Percentiles rank a stretch among this genome's conserved stretches.
Conservation (phyloP, 2,797 vertebrate species). For the Lophius americanus region DNA sequence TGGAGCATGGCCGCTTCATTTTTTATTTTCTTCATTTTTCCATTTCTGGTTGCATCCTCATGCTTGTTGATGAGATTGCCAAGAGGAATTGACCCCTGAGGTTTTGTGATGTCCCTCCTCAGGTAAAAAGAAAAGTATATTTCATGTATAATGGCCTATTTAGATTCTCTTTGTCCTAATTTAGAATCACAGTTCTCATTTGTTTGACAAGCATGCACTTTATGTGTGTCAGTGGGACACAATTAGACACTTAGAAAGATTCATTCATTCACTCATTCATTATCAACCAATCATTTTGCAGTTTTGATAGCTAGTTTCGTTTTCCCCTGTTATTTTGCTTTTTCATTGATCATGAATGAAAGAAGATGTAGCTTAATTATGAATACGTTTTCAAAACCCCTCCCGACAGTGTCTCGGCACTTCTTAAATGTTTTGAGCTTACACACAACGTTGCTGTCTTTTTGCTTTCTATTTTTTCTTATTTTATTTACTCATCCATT, state of each 20-base stretch:
- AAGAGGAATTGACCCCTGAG: constrained; percentile 48
- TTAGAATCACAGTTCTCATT: constrained; percentile 9
- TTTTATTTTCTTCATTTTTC: constrained; percentile 24
- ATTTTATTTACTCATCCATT: constrained; percentile 1
- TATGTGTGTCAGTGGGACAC: not conserved
- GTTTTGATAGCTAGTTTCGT: constrained; percentile 4
- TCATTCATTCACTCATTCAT: not conserved
- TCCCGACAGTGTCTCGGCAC: constrained; percentile 31
- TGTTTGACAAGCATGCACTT: constrained; percentile 1
- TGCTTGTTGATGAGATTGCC: constrained; percentile 72
- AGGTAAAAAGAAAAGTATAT: constrained; percentile 37
- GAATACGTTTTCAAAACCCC: constrained; percentile 43
- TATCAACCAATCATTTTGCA: not conserved
- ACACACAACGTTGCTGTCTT: constrained; percentile 13
- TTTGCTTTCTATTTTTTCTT: not conserved
- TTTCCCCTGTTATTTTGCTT: constrained; percentile 4
- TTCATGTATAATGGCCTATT: constrained; percentile 48
- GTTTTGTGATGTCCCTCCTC: constrained; percentile 44
- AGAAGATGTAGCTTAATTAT: constrained; percentile 42
- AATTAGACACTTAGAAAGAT: not conserved
- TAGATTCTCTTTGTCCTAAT: constrained; percentile 31
- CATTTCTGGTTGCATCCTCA: constrained; percentile 57
- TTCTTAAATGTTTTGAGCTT: constrained; percentile 18
- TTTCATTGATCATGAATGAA: constrained; percentile 19
- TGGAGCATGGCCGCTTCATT: constrained; percentile 50